Evolutionary conservation across 2,113 vertebrate species (phyloP).

Genomic region (Coturnix japonica): DNA sequence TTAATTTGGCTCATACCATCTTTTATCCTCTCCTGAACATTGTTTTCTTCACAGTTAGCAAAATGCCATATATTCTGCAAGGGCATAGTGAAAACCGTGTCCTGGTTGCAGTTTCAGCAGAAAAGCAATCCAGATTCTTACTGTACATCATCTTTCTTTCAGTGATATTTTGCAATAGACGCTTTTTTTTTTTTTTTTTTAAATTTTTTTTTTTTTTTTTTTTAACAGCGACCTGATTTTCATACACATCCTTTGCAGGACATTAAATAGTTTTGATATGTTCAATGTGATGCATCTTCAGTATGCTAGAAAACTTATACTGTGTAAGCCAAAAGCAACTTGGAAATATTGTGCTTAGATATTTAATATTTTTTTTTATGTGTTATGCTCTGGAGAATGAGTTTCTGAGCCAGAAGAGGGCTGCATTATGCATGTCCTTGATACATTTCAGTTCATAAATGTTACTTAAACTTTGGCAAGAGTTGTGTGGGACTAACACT

Average conservation of each 20-base stretch:
- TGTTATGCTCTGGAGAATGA: not conserved
- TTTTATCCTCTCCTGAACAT: not conserved
- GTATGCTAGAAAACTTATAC: not conserved
- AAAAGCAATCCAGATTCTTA: not conserved
- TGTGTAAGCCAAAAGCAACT: not conserved
- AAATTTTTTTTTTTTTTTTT: too few relatives aligned
- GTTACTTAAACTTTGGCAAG: not conserved
- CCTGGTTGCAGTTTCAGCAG: not conserved
- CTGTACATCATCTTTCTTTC: not conserved
- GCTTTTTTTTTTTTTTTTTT: not conserved
- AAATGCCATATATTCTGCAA: not conserved
- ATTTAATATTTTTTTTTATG: not conserved
- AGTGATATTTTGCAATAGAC: not conserved
- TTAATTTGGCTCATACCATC: slow-evolving; percentile 28
- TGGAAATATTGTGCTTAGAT: not conserved
- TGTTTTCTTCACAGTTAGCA: not conserved
- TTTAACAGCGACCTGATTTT: not conserved
- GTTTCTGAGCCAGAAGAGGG: not conserved
- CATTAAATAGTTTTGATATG: not conserved
- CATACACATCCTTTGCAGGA: not conserved
- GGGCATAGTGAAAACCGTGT: not conserved
- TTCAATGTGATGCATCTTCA: not conserved
- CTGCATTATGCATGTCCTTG: not conserved
- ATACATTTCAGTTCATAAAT: not conserved
- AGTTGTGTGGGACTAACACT: not conserved